Percentiles rank a stretch among this genome's conserved stretches.
These are phyloP conservation scores for Cyanoliseus patagonus DNA, from an alignment of 2,113 vertebrate genomes.

Conservation along the genomic window DNA sequence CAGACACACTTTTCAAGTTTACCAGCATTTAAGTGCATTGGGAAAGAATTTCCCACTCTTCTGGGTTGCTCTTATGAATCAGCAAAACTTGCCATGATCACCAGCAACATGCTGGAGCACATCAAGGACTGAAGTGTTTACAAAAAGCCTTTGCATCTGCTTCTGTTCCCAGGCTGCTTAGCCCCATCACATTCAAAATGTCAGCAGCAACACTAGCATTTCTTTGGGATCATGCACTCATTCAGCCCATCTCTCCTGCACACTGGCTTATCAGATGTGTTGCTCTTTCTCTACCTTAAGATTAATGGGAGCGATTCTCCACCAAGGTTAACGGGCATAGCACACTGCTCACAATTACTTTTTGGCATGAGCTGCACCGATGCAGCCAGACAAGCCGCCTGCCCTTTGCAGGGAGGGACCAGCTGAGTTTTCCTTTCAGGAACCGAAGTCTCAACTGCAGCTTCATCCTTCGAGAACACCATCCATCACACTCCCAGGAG, in stretches of 20 bases:
- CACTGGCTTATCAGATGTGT: background rate
- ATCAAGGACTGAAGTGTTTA: background rate
- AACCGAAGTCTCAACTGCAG: background rate
- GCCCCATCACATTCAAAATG: background rate
- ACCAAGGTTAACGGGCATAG: accelerated
- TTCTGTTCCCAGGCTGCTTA: background rate
- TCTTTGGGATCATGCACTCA: background rate
- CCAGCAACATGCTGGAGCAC: background rate
- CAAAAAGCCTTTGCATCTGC: background rate
- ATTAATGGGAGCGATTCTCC: background rate
- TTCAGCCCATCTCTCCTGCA: background rate
- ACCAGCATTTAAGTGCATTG: background rate
- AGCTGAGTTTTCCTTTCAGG: background rate
- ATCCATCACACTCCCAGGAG: background rate
- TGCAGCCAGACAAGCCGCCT: background rate
- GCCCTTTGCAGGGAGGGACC: background rate
- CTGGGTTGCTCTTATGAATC: background rate
- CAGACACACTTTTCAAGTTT: background rate
- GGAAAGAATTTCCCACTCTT: background rate
- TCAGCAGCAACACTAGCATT: background rate
- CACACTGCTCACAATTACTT: background rate
- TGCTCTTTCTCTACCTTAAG: background rate
- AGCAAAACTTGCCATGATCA: background rate
- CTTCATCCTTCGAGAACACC: background rate
- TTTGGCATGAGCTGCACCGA: background rate